Base-by-base conservation (phyloP, 2,888 invertebrate species). In the Craniophora ligustri region DNA sequence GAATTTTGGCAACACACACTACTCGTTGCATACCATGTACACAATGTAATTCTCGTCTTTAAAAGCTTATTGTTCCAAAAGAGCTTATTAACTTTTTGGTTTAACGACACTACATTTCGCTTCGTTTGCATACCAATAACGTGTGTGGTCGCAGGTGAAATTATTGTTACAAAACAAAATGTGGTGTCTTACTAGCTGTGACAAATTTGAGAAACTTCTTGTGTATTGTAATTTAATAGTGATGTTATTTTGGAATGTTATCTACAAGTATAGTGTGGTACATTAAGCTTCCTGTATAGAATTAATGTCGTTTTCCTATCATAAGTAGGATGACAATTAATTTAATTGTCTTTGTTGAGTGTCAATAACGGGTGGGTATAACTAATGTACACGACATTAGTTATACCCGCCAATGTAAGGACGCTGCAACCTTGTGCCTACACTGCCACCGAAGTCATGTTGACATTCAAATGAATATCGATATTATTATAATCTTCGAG, bases 391-490 rank as follows among this genome's bases (percentile, higher is more conserved):
- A 32, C 36, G 14, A 26, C 13, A 61, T 42, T 41, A 46, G 34
- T 58, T 8, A 35, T 26, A 41, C 36, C 67, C 19, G 11, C 32
- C 28, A 34, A 32, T 13, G 13, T 48, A 51, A 58, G 57, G 39
- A 40, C 58, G 32, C 41, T 19, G 30, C 40, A 61, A 74, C 71
- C 67, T 74, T 67, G 63, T 39, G 42, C 35, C 13, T 44, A 26
- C 39, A 31, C 31, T 10, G 15, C 18, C 21, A 39, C 15, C 32
- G 44, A 53, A 62, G 40, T 58, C 57, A 50, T 57, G 75, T 45
- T 70, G 62, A 66, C 67, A 71, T 66, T 67, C 45, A 74, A 63
- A 61, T 67, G 42, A 74, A 63, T 64, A 49, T 36, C 34, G 51
- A 58, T 63, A 35, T 56, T 49, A 71, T 63, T 60, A 55, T 34